Percentiles rank a stretch among this genome's conserved stretches.
phyloP scores from a whole-genome alignment of 2,888 invertebrate species.

The Eumerus sabulonum region DNA sequence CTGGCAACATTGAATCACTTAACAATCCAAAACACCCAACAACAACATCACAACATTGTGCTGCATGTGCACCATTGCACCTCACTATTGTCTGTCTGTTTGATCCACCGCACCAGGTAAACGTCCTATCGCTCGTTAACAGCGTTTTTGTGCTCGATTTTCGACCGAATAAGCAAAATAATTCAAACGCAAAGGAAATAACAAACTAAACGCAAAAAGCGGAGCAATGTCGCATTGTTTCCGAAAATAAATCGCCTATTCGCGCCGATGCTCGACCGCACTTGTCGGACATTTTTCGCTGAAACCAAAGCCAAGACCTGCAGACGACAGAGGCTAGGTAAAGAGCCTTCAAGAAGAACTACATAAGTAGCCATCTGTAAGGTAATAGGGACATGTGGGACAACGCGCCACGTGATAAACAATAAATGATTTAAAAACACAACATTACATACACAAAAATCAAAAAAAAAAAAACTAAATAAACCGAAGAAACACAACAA shows the following conservation, averaged over 20 bases:
- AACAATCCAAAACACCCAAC: too few relatives aligned
- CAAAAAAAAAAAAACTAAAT: slow-evolving; percentile 10
- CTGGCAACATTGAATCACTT: slow-evolving; percentile 42
- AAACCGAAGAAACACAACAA: slow-evolving; percentile 11
- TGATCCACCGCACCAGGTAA: too few relatives aligned
- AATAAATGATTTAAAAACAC: too few relatives aligned
- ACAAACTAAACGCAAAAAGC: not conserved
- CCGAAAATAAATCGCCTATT: slow-evolving; percentile 49
- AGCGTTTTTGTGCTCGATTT: not conserved
- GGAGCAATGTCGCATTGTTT: slow-evolving; percentile 34
- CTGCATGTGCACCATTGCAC: slow-evolving; percentile 19
- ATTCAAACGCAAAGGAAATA: slow-evolving; percentile 9
- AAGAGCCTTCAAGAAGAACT: too few relatives aligned
- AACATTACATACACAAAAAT: slow-evolving; percentile 13
- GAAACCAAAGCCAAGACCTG: not conserved
- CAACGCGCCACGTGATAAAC: too few relatives aligned
- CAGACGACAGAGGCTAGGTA: not conserved
- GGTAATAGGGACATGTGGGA: too few relatives aligned
- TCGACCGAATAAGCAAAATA: slow-evolving; percentile 41
- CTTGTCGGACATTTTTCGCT: slow-evolving; percentile 39
- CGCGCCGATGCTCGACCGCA: not conserved
- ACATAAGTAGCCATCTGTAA: too few relatives aligned
- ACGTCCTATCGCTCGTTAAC: slow-evolving; percentile 30
- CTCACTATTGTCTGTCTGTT: not conserved
- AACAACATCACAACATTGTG: slow-evolving; percentile 18